A percentile compares a stretch with the other conserved stretches of the same genome.
These are phyloP conservation scores for Heliconius melpomene DNA, from an alignment of 1,140 invertebrate species.

Conservation along the genomic window DNA sequence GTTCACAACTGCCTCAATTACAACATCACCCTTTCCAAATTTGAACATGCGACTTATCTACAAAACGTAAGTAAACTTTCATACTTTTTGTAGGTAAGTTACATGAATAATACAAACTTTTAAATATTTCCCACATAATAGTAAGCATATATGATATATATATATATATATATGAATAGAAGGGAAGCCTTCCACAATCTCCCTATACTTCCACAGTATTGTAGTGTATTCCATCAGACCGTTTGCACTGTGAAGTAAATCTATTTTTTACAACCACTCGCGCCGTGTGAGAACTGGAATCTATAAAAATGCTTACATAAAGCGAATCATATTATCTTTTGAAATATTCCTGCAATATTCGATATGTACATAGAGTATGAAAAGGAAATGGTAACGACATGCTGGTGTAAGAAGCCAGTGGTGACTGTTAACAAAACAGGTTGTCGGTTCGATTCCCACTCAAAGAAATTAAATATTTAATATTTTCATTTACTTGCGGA, in stretches of 20 bases:
- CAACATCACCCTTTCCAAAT: not conserved
- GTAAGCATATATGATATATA: too few relatives aligned
- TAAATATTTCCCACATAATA: not conserved
- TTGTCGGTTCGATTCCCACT: too few relatives aligned
- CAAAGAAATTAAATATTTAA: too few relatives aligned
- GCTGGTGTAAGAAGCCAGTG: too few relatives aligned
- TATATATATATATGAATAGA: not conserved
- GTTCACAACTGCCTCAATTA: not conserved
- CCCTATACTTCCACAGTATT: not conserved
- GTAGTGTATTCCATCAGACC: constrained; percentile 1
- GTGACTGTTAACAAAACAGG: too few relatives aligned
- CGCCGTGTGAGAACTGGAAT: constrained; percentile 8
- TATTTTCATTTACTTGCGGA: too few relatives aligned
- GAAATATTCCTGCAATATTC: constrained; percentile 16
- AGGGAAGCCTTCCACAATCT: not conserved
- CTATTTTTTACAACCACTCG: constrained; percentile 24
- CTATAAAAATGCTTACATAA: constrained; percentile 28
- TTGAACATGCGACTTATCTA: too few relatives aligned
- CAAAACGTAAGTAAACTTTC: too few relatives aligned
- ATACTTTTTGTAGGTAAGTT: too few relatives aligned
- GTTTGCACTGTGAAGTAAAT: constrained; percentile 8
- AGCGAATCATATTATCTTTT: constrained; percentile 28
- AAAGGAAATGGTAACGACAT: not conserved
- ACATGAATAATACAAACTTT: not conserved
- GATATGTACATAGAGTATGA: not conserved